A percentile compares a stretch with the other conserved stretches of the same genome.
These are phyloP conservation scores for Brotula barbata DNA, from an alignment of 2,797 vertebrate genomes.

Conservation along the genomic window DNA sequence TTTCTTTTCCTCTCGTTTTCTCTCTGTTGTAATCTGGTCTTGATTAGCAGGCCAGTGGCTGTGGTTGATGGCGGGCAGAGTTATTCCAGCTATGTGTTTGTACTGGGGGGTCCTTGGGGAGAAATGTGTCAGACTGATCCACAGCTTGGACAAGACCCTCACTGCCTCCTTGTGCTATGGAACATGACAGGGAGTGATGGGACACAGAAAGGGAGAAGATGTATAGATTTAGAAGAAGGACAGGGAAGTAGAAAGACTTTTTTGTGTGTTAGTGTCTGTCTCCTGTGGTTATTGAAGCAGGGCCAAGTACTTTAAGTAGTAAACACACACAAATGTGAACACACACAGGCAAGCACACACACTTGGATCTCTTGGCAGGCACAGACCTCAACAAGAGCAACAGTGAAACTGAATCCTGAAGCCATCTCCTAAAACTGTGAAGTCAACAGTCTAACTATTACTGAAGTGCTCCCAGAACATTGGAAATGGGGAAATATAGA, in stretches of 20 bases:
- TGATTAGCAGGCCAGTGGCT: constrained; percentile 53
- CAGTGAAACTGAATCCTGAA: constrained; percentile 50
- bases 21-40: constrained; percentile 39
- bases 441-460: constrained; percentile 33
- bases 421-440: constrained; percentile 39
- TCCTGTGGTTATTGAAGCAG: constrained; percentile 19
- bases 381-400: constrained; percentile 53
- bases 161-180: constrained; percentile 13
- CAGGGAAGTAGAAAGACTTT: constrained; percentile 5
- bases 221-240: constrained; percentile 3
- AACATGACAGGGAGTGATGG: constrained; percentile 33
- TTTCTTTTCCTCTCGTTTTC: neutral
- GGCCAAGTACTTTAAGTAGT: constrained; percentile 36
- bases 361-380: constrained; percentile 30
- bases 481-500: constrained; percentile 35
- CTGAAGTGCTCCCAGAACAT: constrained; percentile 38
- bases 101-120: constrained; percentile 37
- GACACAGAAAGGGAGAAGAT: constrained; percentile 8
- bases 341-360: constrained; percentile 6
- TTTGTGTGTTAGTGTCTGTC: constrained; percentile 16
- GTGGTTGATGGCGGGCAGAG: constrained; percentile 43
- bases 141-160: constrained; percentile 44
- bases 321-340: constrained; percentile 25
- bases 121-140: constrained; percentile 56
- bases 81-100: constrained; percentile 54